Percentiles rank a stretch among this genome's conserved stretches.
phyloP scores from a whole-genome alignment of 1,140 invertebrate species.

The Diachasma alloeum region DNA sequence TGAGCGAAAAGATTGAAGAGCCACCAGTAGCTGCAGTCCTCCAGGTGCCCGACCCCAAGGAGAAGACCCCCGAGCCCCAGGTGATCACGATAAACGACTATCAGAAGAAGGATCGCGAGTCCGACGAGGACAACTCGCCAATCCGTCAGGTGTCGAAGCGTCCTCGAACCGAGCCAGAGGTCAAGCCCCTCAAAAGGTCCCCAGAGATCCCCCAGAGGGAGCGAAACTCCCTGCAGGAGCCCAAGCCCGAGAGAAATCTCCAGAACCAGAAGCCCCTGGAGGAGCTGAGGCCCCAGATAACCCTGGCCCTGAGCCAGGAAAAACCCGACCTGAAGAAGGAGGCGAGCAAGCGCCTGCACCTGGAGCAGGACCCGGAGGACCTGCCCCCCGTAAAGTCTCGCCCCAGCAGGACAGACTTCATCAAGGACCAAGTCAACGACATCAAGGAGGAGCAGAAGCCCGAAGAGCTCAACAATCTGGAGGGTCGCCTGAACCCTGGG shows the following conservation, averaged over 20 bases:
- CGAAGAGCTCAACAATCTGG: neutral
- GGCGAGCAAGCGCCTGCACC: constrained; percentile 39
- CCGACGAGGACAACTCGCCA: neutral
- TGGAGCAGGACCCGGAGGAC: constrained; percentile 35
- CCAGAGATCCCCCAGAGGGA: constrained; percentile 5
- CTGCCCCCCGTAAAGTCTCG: constrained; percentile 45
- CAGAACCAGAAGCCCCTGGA: neutral
- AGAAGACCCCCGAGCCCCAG: neutral
- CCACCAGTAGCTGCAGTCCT: neutral
- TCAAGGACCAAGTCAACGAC: constrained; percentile 15
- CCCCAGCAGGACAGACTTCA: constrained; percentile 26
- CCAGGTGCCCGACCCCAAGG: neutral
- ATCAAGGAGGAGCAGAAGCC: neutral
- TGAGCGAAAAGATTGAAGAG: neutral
- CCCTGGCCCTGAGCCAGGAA: neutral
- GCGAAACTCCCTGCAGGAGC: neutral
- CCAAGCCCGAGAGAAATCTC: neutral
- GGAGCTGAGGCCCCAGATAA: too few relatives aligned
- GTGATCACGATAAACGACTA: neutral
- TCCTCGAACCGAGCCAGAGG: neutral
- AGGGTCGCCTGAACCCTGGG: neutral
- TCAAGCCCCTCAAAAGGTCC: constrained; percentile 37
- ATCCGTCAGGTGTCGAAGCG: constrained; percentile 15
- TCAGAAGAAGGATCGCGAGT: neutral
- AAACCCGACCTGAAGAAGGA: constrained; percentile 34